Base-by-base conservation (phyloP, 1,140 invertebrate genomes). In the Schmidtea mediterranea region DNA sequence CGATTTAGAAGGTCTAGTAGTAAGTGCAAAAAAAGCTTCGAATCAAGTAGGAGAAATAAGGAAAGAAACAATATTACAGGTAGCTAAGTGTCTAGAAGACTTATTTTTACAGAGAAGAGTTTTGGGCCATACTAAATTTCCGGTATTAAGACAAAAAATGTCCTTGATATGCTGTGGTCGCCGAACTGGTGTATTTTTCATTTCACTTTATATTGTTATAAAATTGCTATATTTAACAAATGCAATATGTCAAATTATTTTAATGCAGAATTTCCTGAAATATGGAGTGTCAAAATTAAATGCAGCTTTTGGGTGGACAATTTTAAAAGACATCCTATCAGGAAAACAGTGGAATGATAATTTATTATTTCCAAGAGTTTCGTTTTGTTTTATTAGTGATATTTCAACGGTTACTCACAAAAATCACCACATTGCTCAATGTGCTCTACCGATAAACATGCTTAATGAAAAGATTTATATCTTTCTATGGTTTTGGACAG, bases 401-500 rank as follows among this genome's bases (percentile, higher is more conserved):
- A 45, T 45, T 24, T 21, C 15, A 6, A 12, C 8, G 19, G 18
- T 45, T 45, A 8, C 43, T 21, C 18, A 22, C 13, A 45, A 45
- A 24, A 45, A 45, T 13, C 23, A 22, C 19, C 22, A 22, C n/a
- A 21, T 45, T 2, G 43, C 19, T 13, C 43, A 45, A 21, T 45
- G 43, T 24, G 9, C 43, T 6, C 18, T 45, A n/a, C 43, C 43
- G n/a, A 45, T 45, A 16, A 45, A 45, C n/a, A 45, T 45, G 43
- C 19, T 45, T 15, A 45, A 45, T 45, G 43, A 45, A 21, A 45
- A 45, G 19, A 45, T 45, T 21, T 45, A 45, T 21, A 45, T 45
- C 5, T 45, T 45, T 21, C 18, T 45, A 15, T 45, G 43, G 43
- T 45, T 45, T 21, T 45, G 43, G 43, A 19, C 21, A 8, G 21